A percentile compares a stretch with the other conserved stretches of the same genome.
phyloP scores from a whole-genome alignment of 2,888 invertebrate genomes.

The Caenorhabditis doughertyi region DNA sequence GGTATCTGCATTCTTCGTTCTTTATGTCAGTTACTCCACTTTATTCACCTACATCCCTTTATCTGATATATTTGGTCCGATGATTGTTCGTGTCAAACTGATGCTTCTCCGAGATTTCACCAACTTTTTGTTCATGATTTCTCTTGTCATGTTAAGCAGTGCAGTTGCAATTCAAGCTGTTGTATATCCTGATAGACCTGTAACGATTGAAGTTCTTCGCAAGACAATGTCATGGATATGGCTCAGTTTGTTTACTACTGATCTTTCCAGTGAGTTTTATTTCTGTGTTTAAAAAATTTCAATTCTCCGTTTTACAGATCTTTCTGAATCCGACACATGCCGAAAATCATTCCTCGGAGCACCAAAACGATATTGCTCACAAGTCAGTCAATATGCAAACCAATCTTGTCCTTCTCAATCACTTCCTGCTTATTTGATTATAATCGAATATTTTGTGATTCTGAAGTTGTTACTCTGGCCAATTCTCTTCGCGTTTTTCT shows the following conservation, averaged over 20 bases:
- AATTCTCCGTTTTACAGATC: conserved; percentile 45
- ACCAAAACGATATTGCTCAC: conserved; percentile 68
- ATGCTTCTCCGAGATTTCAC: conserved; percentile 83
- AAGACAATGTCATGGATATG: conserved; percentile 83
- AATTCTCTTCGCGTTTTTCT: conserved; percentile 83
- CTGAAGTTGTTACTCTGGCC: conserved; percentile 82
- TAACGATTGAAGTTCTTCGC: conserved; percentile 81
- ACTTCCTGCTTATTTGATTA: conserved; percentile 65
- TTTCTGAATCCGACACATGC: conserved; percentile 67
- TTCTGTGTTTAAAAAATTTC: background rate
- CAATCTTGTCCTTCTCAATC: conserved; percentile 74
- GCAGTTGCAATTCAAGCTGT: conserved; percentile 83
- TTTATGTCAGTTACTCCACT: conserved; percentile 85
- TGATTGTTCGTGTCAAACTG: conserved; percentile 84
- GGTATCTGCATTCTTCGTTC: conserved; percentile 80
- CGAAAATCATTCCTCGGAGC: conserved; percentile 65
- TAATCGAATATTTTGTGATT: conserved; percentile 73
- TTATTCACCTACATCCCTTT: conserved; percentile 84
- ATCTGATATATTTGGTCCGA: conserved; percentile 83
- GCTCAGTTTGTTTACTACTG: conserved; percentile 84
- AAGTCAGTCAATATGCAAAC: conserved; percentile 75
- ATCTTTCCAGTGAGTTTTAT: conserved; percentile 74
- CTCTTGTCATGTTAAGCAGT: conserved; percentile 76
- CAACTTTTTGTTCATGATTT: conserved; percentile 79
- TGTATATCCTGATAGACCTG: conserved; percentile 84